Percentiles rank a stretch among this genome's conserved stretches.
These are phyloP conservation scores for Abrostola tripartita DNA, from an alignment of 2,888 invertebrate species.

Conservation along the genomic window DNA sequence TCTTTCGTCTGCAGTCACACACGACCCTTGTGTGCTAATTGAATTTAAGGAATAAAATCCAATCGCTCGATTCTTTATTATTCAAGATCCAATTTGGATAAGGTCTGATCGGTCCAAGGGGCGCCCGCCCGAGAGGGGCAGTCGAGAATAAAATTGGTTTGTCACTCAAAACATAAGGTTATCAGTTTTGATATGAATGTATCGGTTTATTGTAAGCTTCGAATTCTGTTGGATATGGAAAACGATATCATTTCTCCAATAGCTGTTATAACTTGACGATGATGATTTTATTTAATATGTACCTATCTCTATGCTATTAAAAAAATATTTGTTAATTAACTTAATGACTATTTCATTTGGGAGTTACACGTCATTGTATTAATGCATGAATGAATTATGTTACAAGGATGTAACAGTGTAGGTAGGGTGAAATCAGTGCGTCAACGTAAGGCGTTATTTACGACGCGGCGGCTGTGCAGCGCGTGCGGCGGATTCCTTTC, in stretches of 20 bases:
- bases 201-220: slow-evolving; percentile 43
- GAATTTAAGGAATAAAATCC: slow-evolving; percentile 89
- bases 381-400: slow-evolving; percentile 19
- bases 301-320: too few species aligned
- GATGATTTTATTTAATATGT: not conserved
- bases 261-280: slow-evolving; percentile 1
- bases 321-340: too few species aligned
- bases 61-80: slow-evolving; percentile 89
- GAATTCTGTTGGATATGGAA: slow-evolving; percentile 13
- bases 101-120: slow-evolving; percentile 87
- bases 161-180: slow-evolving; percentile 89
- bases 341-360: slow-evolving; percentile 8
- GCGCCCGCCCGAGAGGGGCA: slow-evolving; percentile 76
- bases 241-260: slow-evolving; percentile 17
- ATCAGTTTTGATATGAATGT: slow-evolving; percentile 65
- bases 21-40: slow-evolving; percentile 88
- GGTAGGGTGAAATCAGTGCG: slow-evolving; percentile 26
- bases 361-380: slow-evolving; percentile 18
- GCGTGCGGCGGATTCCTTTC: slow-evolving; percentile 39
- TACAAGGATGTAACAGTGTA: slow-evolving; percentile 16
- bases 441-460: slow-evolving; percentile 39
- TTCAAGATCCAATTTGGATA: slow-evolving; percentile 90
- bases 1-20: slow-evolving; percentile 87
- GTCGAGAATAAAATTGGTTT: slow-evolving; percentile 88
- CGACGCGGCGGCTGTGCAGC: slow-evolving; percentile 8